Conservation (phyloP, 2,797 vertebrate genomes). For the Champsocephalus gunnari region DNA sequence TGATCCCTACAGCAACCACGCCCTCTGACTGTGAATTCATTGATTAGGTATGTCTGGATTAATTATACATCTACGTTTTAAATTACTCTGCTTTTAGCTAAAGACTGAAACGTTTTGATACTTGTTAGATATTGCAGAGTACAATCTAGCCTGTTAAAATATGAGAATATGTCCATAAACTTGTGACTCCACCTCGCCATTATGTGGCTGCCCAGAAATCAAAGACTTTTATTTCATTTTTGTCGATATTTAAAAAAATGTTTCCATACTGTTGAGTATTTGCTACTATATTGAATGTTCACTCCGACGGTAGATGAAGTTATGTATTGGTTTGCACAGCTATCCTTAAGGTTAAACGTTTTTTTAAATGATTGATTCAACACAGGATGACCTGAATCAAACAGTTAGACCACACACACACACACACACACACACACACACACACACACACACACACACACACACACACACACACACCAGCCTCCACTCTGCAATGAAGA, state of each 20-base stretch:
- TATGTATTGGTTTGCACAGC: conserved; percentile 76
- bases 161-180: conserved; percentile 25
- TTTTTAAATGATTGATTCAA: conserved; percentile 63
- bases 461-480: conserved; percentile 11
- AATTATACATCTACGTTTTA: conserved; percentile 27
- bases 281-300: conserved; percentile 73
- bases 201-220: conserved; percentile 54
- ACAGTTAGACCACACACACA: conserved; percentile 65
- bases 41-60: conserved; percentile 17
- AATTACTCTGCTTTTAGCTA: conserved; percentile 55
- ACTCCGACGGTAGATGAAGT: conserved; percentile 80
- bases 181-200: conserved; percentile 10
- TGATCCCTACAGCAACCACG: conserved; percentile 37
- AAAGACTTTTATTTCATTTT: conserved; percentile 6
- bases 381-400: conserved; percentile 51
- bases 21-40: conserved; percentile 59
- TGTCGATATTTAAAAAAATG: neutral
- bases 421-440: conserved; percentile 49
- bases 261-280: conserved; percentile 52
- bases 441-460: conserved; percentile 39
- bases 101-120: conserved; percentile 57
- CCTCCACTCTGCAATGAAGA: conserved; percentile 57
- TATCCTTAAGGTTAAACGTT: conserved; percentile 58
- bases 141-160: conserved; percentile 51
- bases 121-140: conserved; percentile 53